These are phyloP conservation scores for Melanargia galathea DNA, from an alignment of 2,888 invertebrate genomes.

Conservation along the genomic window DNA sequence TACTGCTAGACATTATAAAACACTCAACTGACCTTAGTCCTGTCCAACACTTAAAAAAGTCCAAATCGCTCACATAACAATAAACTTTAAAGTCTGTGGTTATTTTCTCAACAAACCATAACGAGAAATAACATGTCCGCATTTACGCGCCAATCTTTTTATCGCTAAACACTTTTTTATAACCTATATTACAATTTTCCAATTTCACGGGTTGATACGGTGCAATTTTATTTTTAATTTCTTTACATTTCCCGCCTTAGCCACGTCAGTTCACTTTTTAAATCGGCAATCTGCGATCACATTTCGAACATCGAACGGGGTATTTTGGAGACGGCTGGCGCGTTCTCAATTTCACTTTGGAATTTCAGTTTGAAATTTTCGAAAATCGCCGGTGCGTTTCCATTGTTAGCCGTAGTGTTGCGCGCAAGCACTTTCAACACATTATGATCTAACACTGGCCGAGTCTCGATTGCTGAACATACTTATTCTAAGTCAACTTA, in stretches of 20 bases:
- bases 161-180: constrained; percentile 47
- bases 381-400: constrained; percentile 58
- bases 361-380: constrained; percentile 49
- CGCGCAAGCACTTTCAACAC: constrained; percentile 81
- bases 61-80: constrained; percentile 42
- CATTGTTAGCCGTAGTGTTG: constrained; percentile 71
- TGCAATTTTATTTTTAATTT: constrained; percentile 22
- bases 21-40: constrained; percentile 36
- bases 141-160: constrained; percentile 53
- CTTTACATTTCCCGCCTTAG: constrained; percentile 31
- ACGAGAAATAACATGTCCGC: constrained; percentile 28
- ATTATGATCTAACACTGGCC: constrained; percentile 82
- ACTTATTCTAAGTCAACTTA: constrained; percentile 83
- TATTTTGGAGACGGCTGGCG: constrained; percentile 44
- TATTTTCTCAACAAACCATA: constrained; percentile 41
- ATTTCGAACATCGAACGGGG: constrained; percentile 51
- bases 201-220: constrained; percentile 61
- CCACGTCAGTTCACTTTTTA: constrained; percentile 35
- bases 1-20: constrained; percentile 20
- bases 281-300: constrained; percentile 46
- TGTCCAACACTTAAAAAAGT: constrained; percentile 40
- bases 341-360: constrained; percentile 45
- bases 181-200: constrained; percentile 61
- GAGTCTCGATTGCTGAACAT: constrained; percentile 81
- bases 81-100: constrained; percentile 35